Evolutionary conservation across 2,888 invertebrate genomes (phyloP), one percentile per base, ranked within the genome.

Genomic region (Drosophila lacicola): DNA sequence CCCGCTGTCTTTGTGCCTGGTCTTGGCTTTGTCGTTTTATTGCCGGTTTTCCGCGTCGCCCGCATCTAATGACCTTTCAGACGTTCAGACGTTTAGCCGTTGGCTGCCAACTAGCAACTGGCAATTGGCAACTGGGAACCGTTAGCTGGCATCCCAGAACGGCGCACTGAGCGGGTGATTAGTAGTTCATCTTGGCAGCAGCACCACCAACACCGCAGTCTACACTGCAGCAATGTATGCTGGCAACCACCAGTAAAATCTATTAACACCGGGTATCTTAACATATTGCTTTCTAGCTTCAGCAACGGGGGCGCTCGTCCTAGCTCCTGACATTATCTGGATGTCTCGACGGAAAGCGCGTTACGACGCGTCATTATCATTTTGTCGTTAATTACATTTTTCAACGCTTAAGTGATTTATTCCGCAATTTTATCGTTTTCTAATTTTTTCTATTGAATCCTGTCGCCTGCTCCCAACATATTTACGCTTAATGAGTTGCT

Each of bases 351-450:
- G 76, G 76, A 65, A 77, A 86, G 77, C 70, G 83, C 71, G 65
- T 74, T 79, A 74, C 78, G 69, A 50, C 70, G 81, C 85, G 71
- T 88, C 85, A 88, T 88, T 88, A 88, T 89, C 87, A 87, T 81
- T 89, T 81, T 87, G 81, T 87, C 86, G 85, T 87, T 88, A 87
- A 88, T 89, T 89, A 88, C 80, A 81, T 89, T 89, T 89, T 88
- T 83, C 76, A 78, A 70, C 72, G 72, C 68, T 75, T 84, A 77
- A 81, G 82, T 81, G 85, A 83, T 87, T 88, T 85, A 79, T 86
- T 78, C 78, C 81, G 83, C 74, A 82, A 81, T 87, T 86, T 89
- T 79, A 85, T 87, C 80, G 76, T 88, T 87, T 85, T 88, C 88
- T 89, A 87, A 87, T 83, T 88, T 86, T 62, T 81, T 65, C 66